Base-by-base conservation (phyloP, 2,888 invertebrate genomes). In the Teleogryllus oceanicus region DNA sequence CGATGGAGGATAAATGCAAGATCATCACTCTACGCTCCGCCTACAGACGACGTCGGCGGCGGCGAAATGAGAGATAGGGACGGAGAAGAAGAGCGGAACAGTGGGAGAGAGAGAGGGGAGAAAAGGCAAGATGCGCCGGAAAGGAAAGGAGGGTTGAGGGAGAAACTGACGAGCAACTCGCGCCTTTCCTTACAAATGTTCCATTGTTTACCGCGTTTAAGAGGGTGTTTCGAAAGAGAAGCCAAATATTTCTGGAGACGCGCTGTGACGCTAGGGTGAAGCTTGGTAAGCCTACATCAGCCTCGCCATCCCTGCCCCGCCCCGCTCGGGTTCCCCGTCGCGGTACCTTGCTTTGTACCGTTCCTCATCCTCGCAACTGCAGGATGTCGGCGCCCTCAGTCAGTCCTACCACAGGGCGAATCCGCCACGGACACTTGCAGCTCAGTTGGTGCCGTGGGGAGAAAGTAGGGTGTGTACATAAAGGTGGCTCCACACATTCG, bases 1-100 rank as follows among this genome's bases (percentile, higher is more conserved):
- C 37, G 37, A 77, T n/a, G 37, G 49, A 49, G 77, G 18, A 49
- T 77, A 77, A 77, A 49, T 49, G 77, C 77, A 77, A 77, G 49
- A 77, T 77, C 77, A 77, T 77, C 77, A 49, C 18, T 20, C 62
- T n/a, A 18, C 62, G 62, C 8, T 62, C 62, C 62, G 62, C n/a
- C 62, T 13, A 62, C 62, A 62, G 62, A 62, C 62, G 11, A n/a
- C n/a, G n/a, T 62, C 62, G 62, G n/a, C 13, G 16, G 62, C 5
- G 62, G n/a, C 62, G 62, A 37, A 37, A 37, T 37, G 37, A 37
- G 62, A 11, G 62, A 62, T 62, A 62, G 13, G 0, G 62, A 10
- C 62, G 13, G 37, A 62, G 62, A 62, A 62, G n/a, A 5, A 62
- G 62, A 62, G n/a, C 16, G 62, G 11, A 5, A 11, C 2, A n/a